Percentiles rank a stretch among this genome's conserved stretches.
phyloP scores from a whole-genome alignment of 2,797 vertebrate species.

The Acanthornis magna region DNA sequence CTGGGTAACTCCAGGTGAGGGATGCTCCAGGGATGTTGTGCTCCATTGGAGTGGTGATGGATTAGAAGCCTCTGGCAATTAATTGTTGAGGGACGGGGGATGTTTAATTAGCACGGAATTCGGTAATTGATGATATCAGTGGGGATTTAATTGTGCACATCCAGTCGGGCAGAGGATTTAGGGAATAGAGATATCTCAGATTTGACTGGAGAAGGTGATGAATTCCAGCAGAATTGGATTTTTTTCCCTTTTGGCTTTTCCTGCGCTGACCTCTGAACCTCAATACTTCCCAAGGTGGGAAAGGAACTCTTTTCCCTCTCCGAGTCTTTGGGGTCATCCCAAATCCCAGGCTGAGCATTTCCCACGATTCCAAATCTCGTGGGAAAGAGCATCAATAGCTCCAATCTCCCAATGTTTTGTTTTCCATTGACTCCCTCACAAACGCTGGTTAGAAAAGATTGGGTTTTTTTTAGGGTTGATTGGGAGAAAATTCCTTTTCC shows the following conservation, averaged over 20 bases:
- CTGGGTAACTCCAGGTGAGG: neutral
- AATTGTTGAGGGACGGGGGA: neutral
- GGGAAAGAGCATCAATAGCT: neutral
- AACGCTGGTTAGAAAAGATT: neutral
- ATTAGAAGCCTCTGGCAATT: neutral
- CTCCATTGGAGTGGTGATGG: neutral
- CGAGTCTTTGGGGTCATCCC: neutral
- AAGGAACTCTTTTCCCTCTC: neutral
- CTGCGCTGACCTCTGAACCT: neutral
- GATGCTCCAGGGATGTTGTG: neutral
- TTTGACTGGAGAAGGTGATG: neutral
- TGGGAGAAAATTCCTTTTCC: neutral
- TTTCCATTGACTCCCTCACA: neutral
- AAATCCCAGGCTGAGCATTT: neutral
- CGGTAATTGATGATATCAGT: neutral
- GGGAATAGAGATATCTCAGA: neutral
- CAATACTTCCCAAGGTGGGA: neutral
- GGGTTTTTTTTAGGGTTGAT: neutral
- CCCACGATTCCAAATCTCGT: neutral
- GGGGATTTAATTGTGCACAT: rapidly evolving
- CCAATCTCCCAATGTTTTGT: neutral
- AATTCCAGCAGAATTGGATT: rapidly evolving
- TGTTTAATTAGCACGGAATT: neutral
- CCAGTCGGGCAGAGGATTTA: neutral
- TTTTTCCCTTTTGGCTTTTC: neutral